phyloP scores from a whole-genome alignment of 1,140 invertebrate genomes.

The Hyphantria cunea region DNA sequence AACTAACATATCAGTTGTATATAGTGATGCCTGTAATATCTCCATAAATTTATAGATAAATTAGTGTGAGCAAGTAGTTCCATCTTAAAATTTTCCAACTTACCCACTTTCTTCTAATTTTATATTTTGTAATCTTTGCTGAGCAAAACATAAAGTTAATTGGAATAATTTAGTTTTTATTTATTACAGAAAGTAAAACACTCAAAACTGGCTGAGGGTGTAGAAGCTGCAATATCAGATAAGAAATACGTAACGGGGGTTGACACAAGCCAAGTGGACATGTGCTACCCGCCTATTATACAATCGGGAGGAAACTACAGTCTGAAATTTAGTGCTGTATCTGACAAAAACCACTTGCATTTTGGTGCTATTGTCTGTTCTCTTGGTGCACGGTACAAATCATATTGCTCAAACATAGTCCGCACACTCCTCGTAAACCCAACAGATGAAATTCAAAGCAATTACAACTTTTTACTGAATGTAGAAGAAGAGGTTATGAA shows the following conservation, averaged over 20 bases:
- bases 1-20: too few relatives aligned
- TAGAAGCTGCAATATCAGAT: conserved; percentile 94
- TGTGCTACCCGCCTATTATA: conserved; percentile 99
- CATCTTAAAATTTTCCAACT: too few relatives aligned
- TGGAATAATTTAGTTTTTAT: neutral
- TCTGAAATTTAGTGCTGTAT: conserved; percentile 97
- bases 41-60: too few relatives aligned
- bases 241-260: conserved; percentile 97
- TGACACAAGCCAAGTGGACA: conserved; percentile 94
- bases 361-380: conserved; percentile 98
- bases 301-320: conserved; percentile 98
- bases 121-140: too few relatives aligned
- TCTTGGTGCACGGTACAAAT: conserved; percentile 97
- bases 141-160: too few relatives aligned
- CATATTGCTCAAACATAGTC: conserved; percentile 99
- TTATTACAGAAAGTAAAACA: conserved; percentile 94
- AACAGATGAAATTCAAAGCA: conserved; percentile 89
- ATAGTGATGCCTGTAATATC: too few relatives aligned
- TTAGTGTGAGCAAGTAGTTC: too few relatives aligned
- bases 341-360: conserved; percentile 96
- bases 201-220: conserved; percentile 96
- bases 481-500: conserved; percentile 97
- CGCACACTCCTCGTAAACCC: conserved; percentile 99
- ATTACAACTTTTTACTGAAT: conserved; percentile 96
- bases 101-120: too few relatives aligned